phyloP scores from a whole-genome alignment of 2,888 invertebrate genomes.

The Molanna angustata region DNA sequence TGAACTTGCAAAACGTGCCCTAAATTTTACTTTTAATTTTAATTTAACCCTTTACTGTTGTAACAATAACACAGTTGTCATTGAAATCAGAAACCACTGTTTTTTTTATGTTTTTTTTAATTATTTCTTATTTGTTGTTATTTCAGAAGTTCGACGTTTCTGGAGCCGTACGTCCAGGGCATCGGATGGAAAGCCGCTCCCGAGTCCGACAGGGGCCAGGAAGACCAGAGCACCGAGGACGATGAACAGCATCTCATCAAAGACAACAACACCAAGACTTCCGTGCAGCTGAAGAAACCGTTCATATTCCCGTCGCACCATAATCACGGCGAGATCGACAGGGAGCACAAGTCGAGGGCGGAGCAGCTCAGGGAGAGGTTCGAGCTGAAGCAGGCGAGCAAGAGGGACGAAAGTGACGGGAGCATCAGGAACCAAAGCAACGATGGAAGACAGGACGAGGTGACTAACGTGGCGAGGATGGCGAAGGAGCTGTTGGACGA shows the following conservation, averaged over 20 bases:
- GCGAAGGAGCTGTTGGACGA: slow-evolving; percentile 9
- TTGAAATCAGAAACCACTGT: neutral
- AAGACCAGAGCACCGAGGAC: slow-evolving; percentile 52
- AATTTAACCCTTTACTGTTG: neutral
- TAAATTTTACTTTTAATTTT: neutral
- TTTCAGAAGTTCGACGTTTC: slow-evolving; percentile 73
- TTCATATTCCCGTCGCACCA: slow-evolving; percentile 13
- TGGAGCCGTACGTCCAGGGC: slow-evolving; percentile 71
- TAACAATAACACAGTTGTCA: neutral
- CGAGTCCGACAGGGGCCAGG: slow-evolving; percentile 42
- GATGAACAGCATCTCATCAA: slow-evolving; percentile 48
- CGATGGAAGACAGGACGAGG: slow-evolving; percentile 14
- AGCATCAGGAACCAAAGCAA: slow-evolving; percentile 10
- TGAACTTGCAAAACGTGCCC: too few relatives aligned
- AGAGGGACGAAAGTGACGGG: slow-evolving; percentile 22
- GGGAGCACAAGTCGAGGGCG: slow-evolving; percentile 33
- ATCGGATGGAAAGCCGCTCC: slow-evolving; percentile 44
- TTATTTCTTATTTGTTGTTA: neutral
- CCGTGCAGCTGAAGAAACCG: slow-evolving; percentile 41
- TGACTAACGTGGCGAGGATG: slow-evolving; percentile 7
- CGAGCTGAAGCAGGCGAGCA: slow-evolving; percentile 20
- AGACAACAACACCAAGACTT: slow-evolving; percentile 50
- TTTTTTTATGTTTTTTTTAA: neutral
- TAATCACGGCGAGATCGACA: slow-evolving; percentile 12
- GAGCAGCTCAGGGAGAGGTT: slow-evolving; percentile 26